Conservation (phyloP, 2,797 vertebrate genomes). For the Gallinago nigripennis region DNA sequence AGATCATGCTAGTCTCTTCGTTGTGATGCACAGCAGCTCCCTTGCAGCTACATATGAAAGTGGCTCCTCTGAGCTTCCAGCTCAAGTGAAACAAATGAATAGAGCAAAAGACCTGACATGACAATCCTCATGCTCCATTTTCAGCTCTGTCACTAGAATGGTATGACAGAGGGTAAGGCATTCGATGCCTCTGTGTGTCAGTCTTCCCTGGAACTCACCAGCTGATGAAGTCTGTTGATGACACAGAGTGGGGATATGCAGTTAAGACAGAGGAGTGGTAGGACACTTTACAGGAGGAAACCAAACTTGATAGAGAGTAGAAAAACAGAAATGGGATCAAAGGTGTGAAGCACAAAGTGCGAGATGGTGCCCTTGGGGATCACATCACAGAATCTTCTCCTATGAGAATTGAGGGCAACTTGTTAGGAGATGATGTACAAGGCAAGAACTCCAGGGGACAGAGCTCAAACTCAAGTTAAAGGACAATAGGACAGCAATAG, state of each 20-base stretch:
- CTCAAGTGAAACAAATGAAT: neutral
- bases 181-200: neutral
- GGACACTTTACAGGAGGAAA: neutral
- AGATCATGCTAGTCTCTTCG: neutral
- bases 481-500: neutral
- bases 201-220: neutral
- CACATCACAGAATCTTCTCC: neutral
- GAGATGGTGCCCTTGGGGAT: neutral
- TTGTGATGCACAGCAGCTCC: neutral
- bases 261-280: neutral
- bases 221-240: neutral
- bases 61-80: neutral
- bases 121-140: neutral
- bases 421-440: neutral
- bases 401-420: neutral
- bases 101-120: neutral
- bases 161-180: neutral
- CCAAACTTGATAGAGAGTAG: neutral
- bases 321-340: neutral
- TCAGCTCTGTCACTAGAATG: neutral
- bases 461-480: neutral
- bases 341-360: neutral
- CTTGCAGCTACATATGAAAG: neutral
- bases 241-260: neutral
- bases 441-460: neutral